Conservation (phyloP, 2,113 vertebrate genomes). For the Rousettus leschenaultii region DNA sequence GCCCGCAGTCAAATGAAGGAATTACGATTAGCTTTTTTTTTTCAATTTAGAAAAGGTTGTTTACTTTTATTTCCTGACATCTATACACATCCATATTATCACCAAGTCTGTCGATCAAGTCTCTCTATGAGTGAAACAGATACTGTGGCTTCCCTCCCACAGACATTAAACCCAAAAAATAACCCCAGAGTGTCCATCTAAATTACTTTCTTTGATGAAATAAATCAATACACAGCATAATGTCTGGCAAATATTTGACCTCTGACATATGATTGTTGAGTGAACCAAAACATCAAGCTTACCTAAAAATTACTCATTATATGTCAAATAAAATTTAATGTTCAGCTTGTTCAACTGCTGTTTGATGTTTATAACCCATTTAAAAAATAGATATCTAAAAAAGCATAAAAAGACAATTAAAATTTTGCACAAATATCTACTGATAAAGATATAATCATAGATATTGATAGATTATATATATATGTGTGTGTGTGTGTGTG, state of each 20-base stretch:
- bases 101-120: neutral
- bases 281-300: neutral
- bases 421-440: neutral
- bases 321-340: slow-evolving; percentile 8
- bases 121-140: neutral
- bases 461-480: too few relatives aligned
- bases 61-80: neutral
- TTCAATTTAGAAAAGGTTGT: neutral
- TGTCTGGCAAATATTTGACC: neutral
- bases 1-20: neutral
- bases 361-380: neutral
- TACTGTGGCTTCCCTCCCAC: neutral
- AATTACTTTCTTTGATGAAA: neutral
- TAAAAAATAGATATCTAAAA: neutral
- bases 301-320: neutral
- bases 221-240: neutral
- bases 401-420: neutral
- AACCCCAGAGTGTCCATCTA: neutral
- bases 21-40: neutral
- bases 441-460: too few relatives aligned
- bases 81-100: neutral
- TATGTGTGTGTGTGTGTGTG: too few relatives aligned
- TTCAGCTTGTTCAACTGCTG: neutral
- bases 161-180: neutral
- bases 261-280: neutral